These are phyloP conservation scores for Montipora cactus DNA, from an alignment of 64 coral and sea anemone species.

Conservation along the genomic window DNA sequence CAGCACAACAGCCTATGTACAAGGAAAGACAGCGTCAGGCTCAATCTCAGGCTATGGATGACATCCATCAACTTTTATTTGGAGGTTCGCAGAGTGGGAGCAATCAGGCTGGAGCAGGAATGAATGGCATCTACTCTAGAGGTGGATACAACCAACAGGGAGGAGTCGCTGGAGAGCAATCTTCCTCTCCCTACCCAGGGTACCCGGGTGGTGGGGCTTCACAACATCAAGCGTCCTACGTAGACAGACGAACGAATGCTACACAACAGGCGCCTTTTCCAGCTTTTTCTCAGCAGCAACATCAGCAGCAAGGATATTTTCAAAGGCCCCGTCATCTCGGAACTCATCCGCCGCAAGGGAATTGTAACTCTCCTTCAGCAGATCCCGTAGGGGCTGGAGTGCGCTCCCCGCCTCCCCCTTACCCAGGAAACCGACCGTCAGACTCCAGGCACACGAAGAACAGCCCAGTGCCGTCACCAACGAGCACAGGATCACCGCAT, in stretches of 20 bases:
- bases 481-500: slow-evolving; percentile 92
- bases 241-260: slow-evolving; percentile 65
- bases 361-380: slow-evolving; percentile 83
- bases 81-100: slow-evolving; percentile 68
- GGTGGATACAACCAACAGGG: slow-evolving; percentile 52
- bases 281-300: slow-evolving; percentile 60
- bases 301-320: slow-evolving; percentile 67
- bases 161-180: slow-evolving; percentile 43
- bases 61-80: slow-evolving; percentile 92
- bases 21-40: slow-evolving; percentile 62
- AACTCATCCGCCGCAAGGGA: slow-evolving; percentile 72
- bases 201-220: slow-evolving; percentile 60
- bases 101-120: slow-evolving; percentile 32
- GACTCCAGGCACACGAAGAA: slow-evolving; percentile 60
- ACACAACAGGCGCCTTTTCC: slow-evolving; percentile 75
- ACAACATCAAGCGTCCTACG: slow-evolving; percentile 55
- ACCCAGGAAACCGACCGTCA: slow-evolving; percentile 73
- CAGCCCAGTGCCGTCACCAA: slow-evolving; percentile 95
- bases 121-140: slow-evolving; percentile 79
- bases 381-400: slow-evolving; percentile 80
- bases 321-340: slow-evolving; percentile 79
- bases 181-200: slow-evolving; percentile 37
- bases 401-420: slow-evolving; percentile 93
- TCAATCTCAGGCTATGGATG: slow-evolving; percentile 79
- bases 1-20: slow-evolving; percentile 72